Evolutionary conservation across 2,113 vertebrate species (phyloP).

Genomic region (Pteronura brasiliensis): DNA sequence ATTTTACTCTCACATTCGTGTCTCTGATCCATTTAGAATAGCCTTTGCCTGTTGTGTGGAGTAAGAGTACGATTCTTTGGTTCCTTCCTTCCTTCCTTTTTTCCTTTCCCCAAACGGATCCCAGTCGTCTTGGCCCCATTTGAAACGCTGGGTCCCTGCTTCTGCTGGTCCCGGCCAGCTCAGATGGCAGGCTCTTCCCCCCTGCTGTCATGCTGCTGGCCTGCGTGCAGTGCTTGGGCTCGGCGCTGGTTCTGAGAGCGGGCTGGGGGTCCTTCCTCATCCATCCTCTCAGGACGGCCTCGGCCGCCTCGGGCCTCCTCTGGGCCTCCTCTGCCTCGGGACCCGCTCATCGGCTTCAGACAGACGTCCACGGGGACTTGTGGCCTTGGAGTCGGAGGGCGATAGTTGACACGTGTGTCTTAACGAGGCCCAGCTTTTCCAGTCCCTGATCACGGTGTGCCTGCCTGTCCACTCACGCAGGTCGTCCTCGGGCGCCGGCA

Average conservation of each 20-base stretch:
- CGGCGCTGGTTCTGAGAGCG: too few relatives aligned
- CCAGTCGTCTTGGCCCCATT: background rate
- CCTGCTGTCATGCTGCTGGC: background rate
- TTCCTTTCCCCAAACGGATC: background rate
- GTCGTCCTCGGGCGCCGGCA: background rate
- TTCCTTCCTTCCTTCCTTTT: background rate
- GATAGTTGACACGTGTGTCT: background rate
- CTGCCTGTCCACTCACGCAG: background rate
- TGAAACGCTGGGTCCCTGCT: background rate
- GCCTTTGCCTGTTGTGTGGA: background rate
- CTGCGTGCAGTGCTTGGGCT: background rate
- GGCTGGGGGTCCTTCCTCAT: background rate
- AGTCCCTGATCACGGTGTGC: rapidly evolving
- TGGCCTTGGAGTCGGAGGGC: too few relatives aligned
- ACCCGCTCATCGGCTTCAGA: background rate
- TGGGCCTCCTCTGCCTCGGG: background rate
- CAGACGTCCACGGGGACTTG: background rate
- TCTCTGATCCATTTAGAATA: background rate
- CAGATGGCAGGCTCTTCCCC: background rate
- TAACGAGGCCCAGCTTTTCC: background rate
- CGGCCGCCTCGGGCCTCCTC: background rate
- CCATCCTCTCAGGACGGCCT: background rate
- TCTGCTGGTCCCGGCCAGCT: background rate
- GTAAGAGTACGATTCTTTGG: background rate
- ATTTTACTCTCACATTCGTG: rapidly evolving